Conservation (phyloP, 2,888 invertebrate species). For the Caradrina clavipalpis region DNA sequence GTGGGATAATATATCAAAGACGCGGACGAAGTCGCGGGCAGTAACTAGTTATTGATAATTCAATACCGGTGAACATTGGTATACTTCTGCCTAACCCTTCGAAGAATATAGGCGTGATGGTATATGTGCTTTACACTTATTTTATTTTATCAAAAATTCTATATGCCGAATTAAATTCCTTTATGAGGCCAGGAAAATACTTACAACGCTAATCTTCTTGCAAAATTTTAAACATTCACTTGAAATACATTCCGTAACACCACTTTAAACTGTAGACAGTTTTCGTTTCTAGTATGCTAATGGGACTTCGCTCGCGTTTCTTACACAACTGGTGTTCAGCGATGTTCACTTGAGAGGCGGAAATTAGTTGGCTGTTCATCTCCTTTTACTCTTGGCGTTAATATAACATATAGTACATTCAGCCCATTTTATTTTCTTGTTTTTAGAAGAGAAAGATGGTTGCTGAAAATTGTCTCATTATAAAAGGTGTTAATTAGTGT, state of each 20-base stretch:
- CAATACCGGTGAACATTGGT: no score
- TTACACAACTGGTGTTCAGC: conserved; percentile 6
- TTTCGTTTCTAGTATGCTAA: conserved; percentile 22
- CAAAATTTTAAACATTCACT: conserved; percentile 1
- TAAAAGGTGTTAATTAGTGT: neutral
- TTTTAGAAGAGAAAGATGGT: conserved; percentile 7
- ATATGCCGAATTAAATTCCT: neutral
- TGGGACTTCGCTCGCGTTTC: conserved; percentile 12
- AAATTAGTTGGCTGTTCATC: conserved; percentile 51
- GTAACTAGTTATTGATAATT: no score
- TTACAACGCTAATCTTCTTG: neutral
- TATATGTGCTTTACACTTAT: no score
- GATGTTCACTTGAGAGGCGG: conserved; percentile 41
- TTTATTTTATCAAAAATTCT: no score
- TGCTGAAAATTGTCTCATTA: neutral
- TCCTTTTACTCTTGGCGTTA: conserved; percentile 39
- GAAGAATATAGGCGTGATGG: no score
- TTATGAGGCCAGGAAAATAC: neutral
- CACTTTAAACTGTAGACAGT: conserved; percentile 11
- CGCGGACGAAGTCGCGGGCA: no score
- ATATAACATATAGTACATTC: conserved; percentile 11
- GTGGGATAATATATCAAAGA: no score
- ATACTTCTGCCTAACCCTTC: no score
- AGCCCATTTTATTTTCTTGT: no score
- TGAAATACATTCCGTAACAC: neutral